Percentiles rank a stretch among this genome's conserved stretches.
These are phyloP conservation scores for Chloropsis hardwickii DNA, from an alignment of 2,113 vertebrate species.

Conservation along the genomic window DNA sequence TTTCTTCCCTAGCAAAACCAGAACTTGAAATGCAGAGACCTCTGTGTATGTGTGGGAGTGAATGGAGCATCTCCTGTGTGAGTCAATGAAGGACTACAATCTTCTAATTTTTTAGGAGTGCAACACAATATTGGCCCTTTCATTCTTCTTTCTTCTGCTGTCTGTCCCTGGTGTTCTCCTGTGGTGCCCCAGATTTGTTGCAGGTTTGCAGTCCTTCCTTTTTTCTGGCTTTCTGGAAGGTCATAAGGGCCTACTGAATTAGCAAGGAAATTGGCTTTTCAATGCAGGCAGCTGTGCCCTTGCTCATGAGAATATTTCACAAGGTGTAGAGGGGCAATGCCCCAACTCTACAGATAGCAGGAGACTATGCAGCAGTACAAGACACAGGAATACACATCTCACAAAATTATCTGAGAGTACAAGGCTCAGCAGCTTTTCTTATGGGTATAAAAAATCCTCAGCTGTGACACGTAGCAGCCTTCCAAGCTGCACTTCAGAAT, in stretches of 20 bases:
- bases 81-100: not conserved
- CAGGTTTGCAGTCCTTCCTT: not conserved
- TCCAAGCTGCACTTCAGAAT: not conserved
- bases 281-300: not conserved
- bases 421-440: not conserved
- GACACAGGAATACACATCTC: not conserved
- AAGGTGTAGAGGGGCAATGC: not conserved
- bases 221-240: not conserved
- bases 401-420: not conserved
- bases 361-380: not conserved
- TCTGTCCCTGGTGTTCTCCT: not conserved
- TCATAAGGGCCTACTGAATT: not conserved
- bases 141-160: not conserved
- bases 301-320: not conserved
- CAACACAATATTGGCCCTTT: not conserved
- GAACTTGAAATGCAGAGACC: not conserved
- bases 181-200: fast-evolving
- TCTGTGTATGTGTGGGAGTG: not conserved
- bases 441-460: not conserved
- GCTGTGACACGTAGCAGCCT: not conserved
- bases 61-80: not conserved
- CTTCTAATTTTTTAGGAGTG: not conserved
- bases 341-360: not conserved
- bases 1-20: not conserved
- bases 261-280: not conserved